Evolutionary conservation across 1,140 invertebrate species (phyloP).

Genomic region (Harpegnathos saltator): DNA sequence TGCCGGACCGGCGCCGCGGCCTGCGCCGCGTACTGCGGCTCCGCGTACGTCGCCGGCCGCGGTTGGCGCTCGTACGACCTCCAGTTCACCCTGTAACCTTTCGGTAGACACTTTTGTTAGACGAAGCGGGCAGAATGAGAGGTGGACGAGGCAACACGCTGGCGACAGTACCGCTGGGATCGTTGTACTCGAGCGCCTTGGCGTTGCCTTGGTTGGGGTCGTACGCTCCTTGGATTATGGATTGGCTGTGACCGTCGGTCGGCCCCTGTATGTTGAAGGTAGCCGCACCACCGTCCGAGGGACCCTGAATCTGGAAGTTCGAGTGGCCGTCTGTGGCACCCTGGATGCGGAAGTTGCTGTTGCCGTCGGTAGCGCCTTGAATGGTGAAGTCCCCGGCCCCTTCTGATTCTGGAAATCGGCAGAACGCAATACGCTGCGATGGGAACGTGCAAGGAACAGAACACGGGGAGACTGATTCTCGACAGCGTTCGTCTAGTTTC

Average conservation of each 20-base stretch:
- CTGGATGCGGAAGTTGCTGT: slow-evolving; percentile 75
- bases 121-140: too few relatives aligned
- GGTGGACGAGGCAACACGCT: not conserved
- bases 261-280: slow-evolving; percentile 79
- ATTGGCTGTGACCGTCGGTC: slow-evolving; percentile 72
- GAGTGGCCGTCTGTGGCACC: slow-evolving; percentile 81
- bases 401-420: slow-evolving; percentile 74
- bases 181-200: slow-evolving; percentile 81
- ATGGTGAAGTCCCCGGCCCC: slow-evolving; percentile 80
- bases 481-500: too few relatives aligned
- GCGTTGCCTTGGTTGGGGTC: slow-evolving; percentile 65
- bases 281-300: slow-evolving; percentile 74
- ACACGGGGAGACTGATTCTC: too few relatives aligned
- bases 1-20: slow-evolving; percentile 55
- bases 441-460: too few relatives aligned
- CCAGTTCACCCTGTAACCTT: slow-evolving; percentile 83
- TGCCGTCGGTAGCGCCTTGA: slow-evolving; percentile 77
- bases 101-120: slow-evolving; percentile 12
- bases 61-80: slow-evolving; percentile 77
- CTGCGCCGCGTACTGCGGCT: slow-evolving; percentile 62
- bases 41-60: slow-evolving; percentile 58
- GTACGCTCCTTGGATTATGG: slow-evolving; percentile 73
- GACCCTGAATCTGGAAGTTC: slow-evolving; percentile 81
- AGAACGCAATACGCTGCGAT: not conserved
- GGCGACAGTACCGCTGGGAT: slow-evolving; percentile 78